Base-by-base conservation (phyloP, 2,113 vertebrate species). In the Hiodon alosoides region DNA sequence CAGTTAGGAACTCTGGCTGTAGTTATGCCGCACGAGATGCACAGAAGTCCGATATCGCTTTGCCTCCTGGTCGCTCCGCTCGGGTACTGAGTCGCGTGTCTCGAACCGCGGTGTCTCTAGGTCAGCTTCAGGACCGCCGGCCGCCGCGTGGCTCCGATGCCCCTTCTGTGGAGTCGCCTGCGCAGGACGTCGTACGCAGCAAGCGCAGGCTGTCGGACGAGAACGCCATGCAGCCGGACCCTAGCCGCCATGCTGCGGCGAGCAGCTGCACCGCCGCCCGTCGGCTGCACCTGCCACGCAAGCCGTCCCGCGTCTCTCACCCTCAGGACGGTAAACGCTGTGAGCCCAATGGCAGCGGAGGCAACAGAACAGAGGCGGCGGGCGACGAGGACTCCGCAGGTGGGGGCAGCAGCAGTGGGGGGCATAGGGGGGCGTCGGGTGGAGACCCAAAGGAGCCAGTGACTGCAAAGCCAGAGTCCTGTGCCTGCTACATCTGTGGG, bases 401-500 rank as follows among this genome's bases (percentile, higher is more conserved):
- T 31, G 31, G 31, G 31, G 31, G 31, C 31, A 31, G 31, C 31
- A 31, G 31, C 31, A 31, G 31, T 31, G 31, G 31, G 31, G 31
- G 31, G 31, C 31, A 31, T 31, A 31, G 31, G 31, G 31, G 31
- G 0, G 0, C 31, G 31, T 31, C 31, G 31, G 31, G 31, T 31
- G 31, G 31, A 31, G 31, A 31, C 31, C 31, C 31, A 31, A 31
- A 31, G 31, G 31, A n/a, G n/a, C n/a, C n/a, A n/a, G n/a, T n/a
- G n/a, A n/a, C n/a, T n/a, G n/a, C n/a, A n/a, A n/a, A n/a, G n/a
- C n/a, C 83, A 85, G 9, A 82, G 31, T 31, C 58, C 5, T 59
- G 82, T 1, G 88, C 84, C 62, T 99, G 97, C 81, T 99, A 92
- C 77, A 91, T 99, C 78, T 99, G 97, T 8, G 95, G 96, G 11